Evolutionary conservation across 2,113 vertebrate genomes (phyloP).

Genomic region (Corythornis vintsioides): DNA sequence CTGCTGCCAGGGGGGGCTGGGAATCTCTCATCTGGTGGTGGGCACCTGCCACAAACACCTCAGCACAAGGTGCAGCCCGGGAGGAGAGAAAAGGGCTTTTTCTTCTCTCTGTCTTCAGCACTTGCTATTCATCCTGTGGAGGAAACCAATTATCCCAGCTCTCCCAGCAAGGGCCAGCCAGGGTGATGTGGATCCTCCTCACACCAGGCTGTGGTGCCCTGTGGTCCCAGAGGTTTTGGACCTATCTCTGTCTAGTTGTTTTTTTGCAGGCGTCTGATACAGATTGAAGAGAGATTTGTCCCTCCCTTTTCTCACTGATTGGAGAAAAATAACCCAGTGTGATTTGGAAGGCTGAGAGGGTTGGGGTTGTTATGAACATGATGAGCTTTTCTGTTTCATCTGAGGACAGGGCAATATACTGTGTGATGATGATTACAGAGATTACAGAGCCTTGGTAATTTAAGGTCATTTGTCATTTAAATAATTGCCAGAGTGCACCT

Average conservation of each 20-base stretch:
- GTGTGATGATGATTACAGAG: neutral
- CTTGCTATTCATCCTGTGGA: neutral
- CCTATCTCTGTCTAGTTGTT: neutral
- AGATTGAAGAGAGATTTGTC: neutral
- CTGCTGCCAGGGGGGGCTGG: neutral
- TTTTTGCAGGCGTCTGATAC: neutral
- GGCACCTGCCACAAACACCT: neutral
- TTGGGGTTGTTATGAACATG: neutral
- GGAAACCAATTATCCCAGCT: neutral
- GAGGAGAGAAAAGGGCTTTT: neutral
- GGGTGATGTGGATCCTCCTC: neutral
- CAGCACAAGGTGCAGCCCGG: accelerated
- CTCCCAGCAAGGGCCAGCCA: neutral
- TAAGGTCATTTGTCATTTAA: neutral
- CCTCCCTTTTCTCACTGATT: neutral
- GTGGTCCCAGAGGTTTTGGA: neutral
- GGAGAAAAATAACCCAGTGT: neutral
- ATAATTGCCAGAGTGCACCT: neutral
- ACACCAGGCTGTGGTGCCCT: accelerated
- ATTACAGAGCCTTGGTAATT: neutral
- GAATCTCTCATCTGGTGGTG: neutral
- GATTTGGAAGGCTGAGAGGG: neutral
- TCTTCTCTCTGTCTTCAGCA: neutral
- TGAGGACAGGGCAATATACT: neutral
- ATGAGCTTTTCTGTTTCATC: neutral